These are phyloP conservation scores for Lytechinus variegatus DNA, from an alignment of 35 echinoderm and acorn worm species.

Conservation along the genomic window DNA sequence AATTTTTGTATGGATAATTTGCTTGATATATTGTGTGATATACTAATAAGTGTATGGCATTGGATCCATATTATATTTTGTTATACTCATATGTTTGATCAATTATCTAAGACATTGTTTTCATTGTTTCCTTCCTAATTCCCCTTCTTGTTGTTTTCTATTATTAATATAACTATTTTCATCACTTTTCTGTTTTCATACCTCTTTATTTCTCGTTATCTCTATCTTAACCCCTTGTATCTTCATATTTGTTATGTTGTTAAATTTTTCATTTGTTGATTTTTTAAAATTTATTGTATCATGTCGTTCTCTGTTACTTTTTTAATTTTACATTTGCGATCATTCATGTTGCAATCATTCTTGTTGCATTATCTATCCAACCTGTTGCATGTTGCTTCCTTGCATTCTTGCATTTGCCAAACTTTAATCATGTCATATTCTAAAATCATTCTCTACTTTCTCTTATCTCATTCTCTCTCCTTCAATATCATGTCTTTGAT, in stretches of 20 bases:
- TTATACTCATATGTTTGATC: neutral
- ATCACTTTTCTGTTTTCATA: too few relatives aligned
- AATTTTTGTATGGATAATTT: neutral
- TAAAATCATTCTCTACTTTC: too few relatives aligned
- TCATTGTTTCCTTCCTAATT: neutral
- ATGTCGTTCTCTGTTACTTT: neutral
- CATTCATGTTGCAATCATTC: neutral
- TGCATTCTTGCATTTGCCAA: too few relatives aligned
- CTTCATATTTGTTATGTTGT: too few relatives aligned
- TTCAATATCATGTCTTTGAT: too few relatives aligned
- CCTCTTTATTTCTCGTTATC: too few relatives aligned
- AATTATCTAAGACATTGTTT: neutral
- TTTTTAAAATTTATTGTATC: neutral
- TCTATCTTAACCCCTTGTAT: too few relatives aligned
- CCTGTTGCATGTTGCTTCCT: neutral
- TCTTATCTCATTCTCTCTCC: too few relatives aligned
- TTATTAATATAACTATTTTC: neutral
- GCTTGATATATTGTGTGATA: neutral
- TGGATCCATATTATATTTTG: neutral
- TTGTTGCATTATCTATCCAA: neutral
- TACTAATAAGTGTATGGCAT: slow-evolving; percentile 5
- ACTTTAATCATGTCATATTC: too few relatives aligned
- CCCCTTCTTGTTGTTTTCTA: neutral
- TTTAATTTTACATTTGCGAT: neutral
- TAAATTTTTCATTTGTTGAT: too few relatives aligned